Base-by-base conservation (phyloP, 2,888 invertebrate species). In the Leptopterna dolabrata region DNA sequence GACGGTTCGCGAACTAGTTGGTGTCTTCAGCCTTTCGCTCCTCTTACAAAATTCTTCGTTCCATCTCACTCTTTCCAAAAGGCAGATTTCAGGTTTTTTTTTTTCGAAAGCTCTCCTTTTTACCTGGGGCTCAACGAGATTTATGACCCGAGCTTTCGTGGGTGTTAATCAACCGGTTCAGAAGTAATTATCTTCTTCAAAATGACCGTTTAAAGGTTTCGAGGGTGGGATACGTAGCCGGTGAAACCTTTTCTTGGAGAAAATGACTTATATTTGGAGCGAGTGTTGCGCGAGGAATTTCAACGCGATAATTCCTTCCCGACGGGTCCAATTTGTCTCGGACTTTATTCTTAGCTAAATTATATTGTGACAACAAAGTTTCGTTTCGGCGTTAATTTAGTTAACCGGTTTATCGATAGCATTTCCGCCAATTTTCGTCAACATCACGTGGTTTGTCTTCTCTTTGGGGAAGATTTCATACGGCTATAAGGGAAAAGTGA, bases 131-230 rank as follows among this genome's bases (percentile, higher is more conserved):
- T 11, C 63, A 19, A 14, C 73, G 36, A 36, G 73, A 73, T 73
- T 73, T 73, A 73, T 41, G 73, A 0, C 6, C 19, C 41, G 73
- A 30, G 73, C 73, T 73, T 73, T 73, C 30, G 73, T 73, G 73
- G 73, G 73, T 73, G 73, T 73, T 73, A 73, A 73, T 73, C 73
- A 73, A 73, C 73, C 73, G 73, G 73, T 36, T 73, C 41, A 30
- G 9, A 30, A 73, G 73, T 73, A 73, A 73, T 73, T 73, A 73
- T 29, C 73, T 73, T 41, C 41, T 36, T 73, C 73, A 73, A 73
- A 73, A 73, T 73, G 73, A 73, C 41, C 73, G 73, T 73, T 73
- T 73, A 73, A 73, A 41, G 36, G 4, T n/a, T 36, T 36, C n/a
- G 16, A n/a, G 9, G 19, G 29, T 16, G 9, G 36, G 73, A 73